Evolutionary conservation across 2,113 vertebrate species (phyloP).

Genomic region (Rhabdomys dilectus): DNA sequence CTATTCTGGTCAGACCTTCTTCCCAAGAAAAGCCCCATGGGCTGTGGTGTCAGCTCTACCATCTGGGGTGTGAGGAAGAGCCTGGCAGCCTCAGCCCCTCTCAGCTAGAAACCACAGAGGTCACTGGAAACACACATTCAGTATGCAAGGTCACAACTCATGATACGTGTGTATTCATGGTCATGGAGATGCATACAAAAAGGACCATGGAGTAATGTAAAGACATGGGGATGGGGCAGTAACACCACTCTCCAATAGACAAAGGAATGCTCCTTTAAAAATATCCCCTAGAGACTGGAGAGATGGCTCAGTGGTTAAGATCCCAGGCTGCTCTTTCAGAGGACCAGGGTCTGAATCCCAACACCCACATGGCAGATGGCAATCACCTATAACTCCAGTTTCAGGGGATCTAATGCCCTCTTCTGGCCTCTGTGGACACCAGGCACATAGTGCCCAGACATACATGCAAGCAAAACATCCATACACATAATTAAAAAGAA

Average conservation of each 20-base stretch:
- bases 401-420: neutral
- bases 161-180: rapidly evolving
- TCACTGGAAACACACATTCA: neutral
- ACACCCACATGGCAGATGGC: neutral
- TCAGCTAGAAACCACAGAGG: constrained; percentile 49
- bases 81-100: neutral
- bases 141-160: neutral
- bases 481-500: neutral
- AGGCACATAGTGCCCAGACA: neutral
- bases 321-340: neutral
- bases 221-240: neutral
- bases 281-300: neutral
- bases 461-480: neutral
- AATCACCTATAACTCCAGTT: neutral
- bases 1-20: constrained; percentile 6
- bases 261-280: neutral
- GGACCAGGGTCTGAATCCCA: neutral
- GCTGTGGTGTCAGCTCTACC: neutral
- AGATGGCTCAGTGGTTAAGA: neutral
- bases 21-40: constrained; percentile 37
- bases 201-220: neutral
- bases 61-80: neutral
- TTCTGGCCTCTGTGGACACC: neutral
- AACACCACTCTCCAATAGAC: rapidly evolving
- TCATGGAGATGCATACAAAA: neutral